Conservation (phyloP, 2,888 invertebrate genomes). For the Synanthedon tipuliformis region DNA sequence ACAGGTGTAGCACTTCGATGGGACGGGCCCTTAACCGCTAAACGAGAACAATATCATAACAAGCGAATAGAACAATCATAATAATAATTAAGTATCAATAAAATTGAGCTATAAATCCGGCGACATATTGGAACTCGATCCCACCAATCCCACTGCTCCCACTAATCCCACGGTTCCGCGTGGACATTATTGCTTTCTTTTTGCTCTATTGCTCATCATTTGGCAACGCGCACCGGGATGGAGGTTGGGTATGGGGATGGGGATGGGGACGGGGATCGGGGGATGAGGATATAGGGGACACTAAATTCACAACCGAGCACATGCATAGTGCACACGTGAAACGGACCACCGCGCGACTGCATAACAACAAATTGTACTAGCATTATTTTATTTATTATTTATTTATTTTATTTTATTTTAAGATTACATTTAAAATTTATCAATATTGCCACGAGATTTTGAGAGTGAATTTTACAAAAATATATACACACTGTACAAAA, state of each 20-base stretch:
- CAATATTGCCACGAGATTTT: conserved; percentile 61
- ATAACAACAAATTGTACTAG: conserved; percentile 55
- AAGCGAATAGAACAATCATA: conserved; percentile 43
- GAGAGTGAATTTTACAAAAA: conserved; percentile 65
- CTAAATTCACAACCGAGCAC: conserved; percentile 57
- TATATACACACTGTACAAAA: conserved; percentile 65
- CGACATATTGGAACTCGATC: too few relatives aligned
- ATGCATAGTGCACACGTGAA: conserved; percentile 17
- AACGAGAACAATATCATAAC: conserved; percentile 40
- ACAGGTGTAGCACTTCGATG: neutral
- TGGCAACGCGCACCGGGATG: conserved; percentile 38
- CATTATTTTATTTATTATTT: conserved; percentile 13
- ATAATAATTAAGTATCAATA: conserved; percentile 52
- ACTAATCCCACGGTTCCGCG: too few relatives aligned
- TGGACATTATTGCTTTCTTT: neutral
- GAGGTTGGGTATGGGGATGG: conserved; percentile 3
- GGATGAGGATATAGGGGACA: conserved; percentile 22
- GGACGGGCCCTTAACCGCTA: too few relatives aligned
- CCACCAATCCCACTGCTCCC: too few relatives aligned
- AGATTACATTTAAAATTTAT: conserved; percentile 54
- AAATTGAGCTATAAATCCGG: conserved; percentile 63
- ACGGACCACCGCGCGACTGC: conserved; percentile 4
- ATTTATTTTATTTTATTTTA: conserved; percentile 25
- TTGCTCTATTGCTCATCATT: conserved; percentile 28
- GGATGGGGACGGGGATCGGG: conserved; percentile 12